These are phyloP conservation scores for Chirona hameri DNA, from an alignment of 2,888 invertebrate genomes.

Conservation along the genomic window DNA sequence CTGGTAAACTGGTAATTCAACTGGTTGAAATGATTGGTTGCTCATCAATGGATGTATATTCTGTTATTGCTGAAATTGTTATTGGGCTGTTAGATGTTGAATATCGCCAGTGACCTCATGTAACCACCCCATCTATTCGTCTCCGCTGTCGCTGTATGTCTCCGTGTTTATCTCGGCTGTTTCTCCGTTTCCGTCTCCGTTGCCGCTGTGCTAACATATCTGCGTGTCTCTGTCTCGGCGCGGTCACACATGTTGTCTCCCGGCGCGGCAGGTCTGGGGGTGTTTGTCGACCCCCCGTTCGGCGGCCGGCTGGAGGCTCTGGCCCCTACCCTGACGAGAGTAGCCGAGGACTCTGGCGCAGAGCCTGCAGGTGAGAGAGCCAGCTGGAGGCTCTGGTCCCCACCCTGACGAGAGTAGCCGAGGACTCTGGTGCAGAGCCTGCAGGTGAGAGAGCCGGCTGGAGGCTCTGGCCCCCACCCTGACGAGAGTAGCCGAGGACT, in stretches of 20 bases:
- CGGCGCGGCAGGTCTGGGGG: slow-evolving; percentile 50
- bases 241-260: neutral
- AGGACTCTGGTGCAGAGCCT: too few species aligned
- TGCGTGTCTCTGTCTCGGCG: neutral
- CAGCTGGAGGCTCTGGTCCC: too few species aligned
- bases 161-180: neutral
- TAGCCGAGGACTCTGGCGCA: slow-evolving; percentile 40
- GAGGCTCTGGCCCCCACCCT: too few species aligned
- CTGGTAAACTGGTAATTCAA: too few species aligned
- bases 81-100: too few species aligned
- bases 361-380: neutral
- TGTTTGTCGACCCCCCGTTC: slow-evolving; percentile 86
- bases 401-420: too few species aligned
- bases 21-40: too few species aligned
- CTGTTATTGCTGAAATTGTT: too few species aligned
- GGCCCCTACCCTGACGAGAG: slow-evolving; percentile 58
- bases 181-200: neutral
- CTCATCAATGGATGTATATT: too few species aligned
- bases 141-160: neutral
- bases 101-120: too few species aligned
- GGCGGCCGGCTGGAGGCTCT: slow-evolving; percentile 83
- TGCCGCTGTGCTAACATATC: neutral
- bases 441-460: too few species aligned
- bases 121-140: neutral
- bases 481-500: too few species aligned